Conservation (phyloP, 2,888 invertebrate species). For the Machimus atricapillus region DNA sequence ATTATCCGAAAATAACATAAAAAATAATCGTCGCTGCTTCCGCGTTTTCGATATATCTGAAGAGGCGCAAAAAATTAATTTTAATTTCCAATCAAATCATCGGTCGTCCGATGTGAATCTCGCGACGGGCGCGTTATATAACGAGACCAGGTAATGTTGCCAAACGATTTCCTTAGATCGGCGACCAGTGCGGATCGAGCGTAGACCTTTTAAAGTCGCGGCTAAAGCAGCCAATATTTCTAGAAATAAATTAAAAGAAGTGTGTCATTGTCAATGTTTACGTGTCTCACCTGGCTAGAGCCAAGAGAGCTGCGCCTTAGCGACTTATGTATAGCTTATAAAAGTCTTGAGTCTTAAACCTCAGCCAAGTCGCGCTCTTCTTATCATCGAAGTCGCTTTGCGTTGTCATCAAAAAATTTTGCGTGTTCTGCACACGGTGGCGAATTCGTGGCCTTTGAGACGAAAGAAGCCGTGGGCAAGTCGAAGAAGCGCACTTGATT, state of each 20-base stretch:
- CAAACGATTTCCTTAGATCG: constrained; percentile 8
- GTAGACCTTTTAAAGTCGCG: constrained; percentile 11
- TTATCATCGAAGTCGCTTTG: not conserved
- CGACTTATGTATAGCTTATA: not conserved
- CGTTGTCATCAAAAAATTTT: not conserved
- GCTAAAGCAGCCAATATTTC: constrained; percentile 9
- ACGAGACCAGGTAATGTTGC: not conserved
- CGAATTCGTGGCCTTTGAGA: not conserved
- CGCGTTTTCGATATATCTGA: not conserved
- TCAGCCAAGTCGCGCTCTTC: not conserved
- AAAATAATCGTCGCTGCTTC: not conserved
- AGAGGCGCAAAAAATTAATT: not conserved
- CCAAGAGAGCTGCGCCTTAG: not conserved
- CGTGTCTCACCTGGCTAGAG: constrained; percentile 20
- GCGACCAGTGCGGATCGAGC: not conserved
- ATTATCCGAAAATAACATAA: not conserved
- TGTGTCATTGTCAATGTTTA: constrained; percentile 38
- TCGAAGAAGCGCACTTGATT: constrained; percentile 8
- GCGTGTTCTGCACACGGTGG: not conserved
- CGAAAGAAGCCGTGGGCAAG: not conserved
- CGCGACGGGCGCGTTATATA: not conserved
- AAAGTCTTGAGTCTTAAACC: not conserved
- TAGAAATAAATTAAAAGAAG: constrained; percentile 38
- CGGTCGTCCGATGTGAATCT: not conserved
- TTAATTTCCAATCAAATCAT: not conserved